phyloP scores from a whole-genome alignment of 1,140 invertebrate species.

The Medauroidea extradentata region DNA sequence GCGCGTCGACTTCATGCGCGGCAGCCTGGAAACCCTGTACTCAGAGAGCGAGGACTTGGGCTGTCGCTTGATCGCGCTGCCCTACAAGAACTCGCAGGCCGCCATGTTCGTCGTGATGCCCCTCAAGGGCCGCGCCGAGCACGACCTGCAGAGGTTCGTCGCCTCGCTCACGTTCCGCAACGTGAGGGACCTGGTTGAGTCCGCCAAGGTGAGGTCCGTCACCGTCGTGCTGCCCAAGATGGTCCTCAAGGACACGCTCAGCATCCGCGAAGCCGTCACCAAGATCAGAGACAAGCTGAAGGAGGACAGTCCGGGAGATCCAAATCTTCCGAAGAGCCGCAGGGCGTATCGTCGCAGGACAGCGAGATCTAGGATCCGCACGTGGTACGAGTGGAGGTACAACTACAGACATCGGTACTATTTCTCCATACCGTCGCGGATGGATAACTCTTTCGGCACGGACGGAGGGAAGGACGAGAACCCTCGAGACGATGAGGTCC shows the following conservation, averaged over 20 bases:
- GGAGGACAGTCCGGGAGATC: not conserved
- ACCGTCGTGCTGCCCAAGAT: slow-evolving; percentile 7
- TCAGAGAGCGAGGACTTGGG: not conserved
- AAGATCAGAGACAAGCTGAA: not conserved
- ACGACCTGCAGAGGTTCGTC: not conserved
- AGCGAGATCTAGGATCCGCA: not conserved
- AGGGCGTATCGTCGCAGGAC: not conserved
- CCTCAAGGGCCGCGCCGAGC: not conserved
- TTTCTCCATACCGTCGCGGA: not conserved
- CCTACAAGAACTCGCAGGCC: slow-evolving; percentile 40
- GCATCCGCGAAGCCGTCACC: not conserved
- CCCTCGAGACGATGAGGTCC: not conserved
- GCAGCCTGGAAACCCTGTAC: not conserved
- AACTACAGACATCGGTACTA: not conserved
- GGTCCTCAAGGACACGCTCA: not conserved
- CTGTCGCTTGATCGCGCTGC: slow-evolving; percentile 40
- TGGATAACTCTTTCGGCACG: not conserved
- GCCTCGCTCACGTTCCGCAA: not conserved
- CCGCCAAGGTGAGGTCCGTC: not conserved
- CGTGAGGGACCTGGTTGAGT: not conserved
- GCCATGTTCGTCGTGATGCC: slow-evolving; percentile 46
- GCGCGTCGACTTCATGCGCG: slow-evolving; percentile 1
- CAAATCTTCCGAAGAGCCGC: not conserved
- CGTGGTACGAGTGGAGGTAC: not conserved
- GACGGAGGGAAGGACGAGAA: not conserved